Percentiles rank a stretch among this genome's conserved stretches.
Conservation (phyloP, 2,113 vertebrate species). For the Phocoena phocoena region DNA sequence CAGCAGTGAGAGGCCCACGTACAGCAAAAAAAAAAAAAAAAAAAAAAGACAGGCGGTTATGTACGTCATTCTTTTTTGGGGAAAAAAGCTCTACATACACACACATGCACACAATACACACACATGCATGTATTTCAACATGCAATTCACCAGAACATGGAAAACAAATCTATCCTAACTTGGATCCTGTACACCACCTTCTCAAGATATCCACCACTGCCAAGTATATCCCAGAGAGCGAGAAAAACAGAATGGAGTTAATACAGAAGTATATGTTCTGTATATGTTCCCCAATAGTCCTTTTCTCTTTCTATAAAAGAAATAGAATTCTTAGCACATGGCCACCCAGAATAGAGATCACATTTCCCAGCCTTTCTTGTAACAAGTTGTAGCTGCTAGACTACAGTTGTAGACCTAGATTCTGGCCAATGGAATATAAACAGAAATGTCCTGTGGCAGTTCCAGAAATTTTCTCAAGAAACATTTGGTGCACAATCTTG, state of each 20-base stretch:
- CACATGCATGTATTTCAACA: background rate
- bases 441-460: background rate
- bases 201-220: background rate
- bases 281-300: background rate
- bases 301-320: background rate
- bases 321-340: background rate
- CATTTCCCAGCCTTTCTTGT: background rate
- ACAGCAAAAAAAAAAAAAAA: no score
- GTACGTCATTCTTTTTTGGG: background rate
- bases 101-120: background rate
- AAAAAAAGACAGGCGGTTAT: background rate
- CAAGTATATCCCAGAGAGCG: background rate
- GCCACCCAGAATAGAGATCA: background rate
- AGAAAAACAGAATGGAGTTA: background rate
- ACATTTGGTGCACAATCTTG: background rate
- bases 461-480: background rate
- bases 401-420: background rate
- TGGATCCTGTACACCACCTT: background rate
- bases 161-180: background rate
- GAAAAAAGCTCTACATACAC: background rate
- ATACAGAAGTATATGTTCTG: background rate
- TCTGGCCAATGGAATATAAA: background rate
- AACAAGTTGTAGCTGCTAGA: background rate
- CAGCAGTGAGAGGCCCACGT: no score
- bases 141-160: background rate